Conservation (phyloP, 2,113 vertebrate species). For the Menura novaehollandiae region DNA sequence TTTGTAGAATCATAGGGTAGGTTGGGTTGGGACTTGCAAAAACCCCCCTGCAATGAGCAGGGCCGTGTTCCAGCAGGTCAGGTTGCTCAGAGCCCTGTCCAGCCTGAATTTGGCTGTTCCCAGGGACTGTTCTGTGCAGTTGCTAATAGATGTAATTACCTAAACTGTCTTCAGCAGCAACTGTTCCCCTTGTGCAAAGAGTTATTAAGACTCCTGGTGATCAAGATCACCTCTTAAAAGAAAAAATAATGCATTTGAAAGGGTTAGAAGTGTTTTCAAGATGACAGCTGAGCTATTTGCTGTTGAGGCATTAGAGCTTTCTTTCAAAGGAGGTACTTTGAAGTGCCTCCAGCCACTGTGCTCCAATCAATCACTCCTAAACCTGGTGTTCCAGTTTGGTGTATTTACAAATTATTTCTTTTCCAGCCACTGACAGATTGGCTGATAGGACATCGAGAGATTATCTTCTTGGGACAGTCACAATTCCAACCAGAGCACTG, state of each 20-base stretch:
- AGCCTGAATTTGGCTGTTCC: background rate
- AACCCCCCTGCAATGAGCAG: background rate
- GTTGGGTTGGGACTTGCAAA: background rate
- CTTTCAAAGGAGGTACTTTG: background rate
- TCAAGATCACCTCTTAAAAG: background rate
- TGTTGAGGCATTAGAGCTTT: background rate
- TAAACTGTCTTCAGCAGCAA: background rate
- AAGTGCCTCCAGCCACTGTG: background rate
- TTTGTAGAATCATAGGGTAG: background rate
- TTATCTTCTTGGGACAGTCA: conserved; percentile 72
- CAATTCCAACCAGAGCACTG: conserved; percentile 71
- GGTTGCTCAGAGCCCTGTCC: background rate
- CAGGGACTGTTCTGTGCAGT: background rate
- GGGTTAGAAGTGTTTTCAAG: background rate
- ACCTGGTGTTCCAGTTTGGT: rapidly evolving
- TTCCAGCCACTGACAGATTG: conserved; percentile 14
- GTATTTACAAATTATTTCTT: background rate
- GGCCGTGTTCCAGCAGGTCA: background rate
- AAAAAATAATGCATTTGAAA: background rate
- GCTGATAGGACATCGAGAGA: conserved; percentile 48
- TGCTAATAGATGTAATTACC: background rate
- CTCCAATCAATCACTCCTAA: background rate
- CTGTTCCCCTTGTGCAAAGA: background rate
- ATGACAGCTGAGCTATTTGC: background rate
- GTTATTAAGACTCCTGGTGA: background rate